These are phyloP conservation scores for Sebastes itinus DNA, from an alignment of 2,797 vertebrate species.

Conservation along the genomic window DNA sequence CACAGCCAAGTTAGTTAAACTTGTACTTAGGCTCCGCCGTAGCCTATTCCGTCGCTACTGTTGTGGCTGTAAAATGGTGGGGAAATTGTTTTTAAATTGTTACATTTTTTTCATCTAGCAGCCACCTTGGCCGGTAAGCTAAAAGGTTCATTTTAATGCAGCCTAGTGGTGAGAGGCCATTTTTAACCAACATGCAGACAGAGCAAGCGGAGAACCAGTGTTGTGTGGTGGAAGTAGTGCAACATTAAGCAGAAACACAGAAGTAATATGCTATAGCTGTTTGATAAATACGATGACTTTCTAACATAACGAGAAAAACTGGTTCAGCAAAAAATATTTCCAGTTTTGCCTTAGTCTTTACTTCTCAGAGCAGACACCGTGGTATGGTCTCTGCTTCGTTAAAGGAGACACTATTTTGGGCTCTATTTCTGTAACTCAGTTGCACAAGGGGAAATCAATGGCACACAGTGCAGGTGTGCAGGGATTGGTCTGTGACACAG, in stretches of 20 bases:
- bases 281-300: slow-evolving; percentile 33
- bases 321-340: slow-evolving; percentile 9
- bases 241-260: slow-evolving; percentile 45
- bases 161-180: slow-evolving; percentile 37
- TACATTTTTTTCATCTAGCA: too few species aligned
- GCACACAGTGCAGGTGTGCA: neutral
- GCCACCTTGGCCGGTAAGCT: too few species aligned
- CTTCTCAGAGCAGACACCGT: neutral
- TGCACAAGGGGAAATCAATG: neutral
- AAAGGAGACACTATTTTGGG: neutral
- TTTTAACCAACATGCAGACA: slow-evolving; percentile 31
- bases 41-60: too few species aligned
- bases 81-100: too few species aligned
- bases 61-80: too few species aligned
- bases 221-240: slow-evolving; percentile 8
- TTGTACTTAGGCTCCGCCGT: neutral
- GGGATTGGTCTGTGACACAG: neutral
- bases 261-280: slow-evolving; percentile 4
- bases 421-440: neutral
- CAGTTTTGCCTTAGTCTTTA: neutral
- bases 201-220: slow-evolving; percentile 18
- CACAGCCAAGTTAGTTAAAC: neutral
- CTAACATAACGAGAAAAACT: neutral
- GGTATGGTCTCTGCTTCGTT: neutral
- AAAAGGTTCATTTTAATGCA: neutral